These are phyloP conservation scores for Cotesia congregata DNA, from an alignment of 2,888 invertebrate species.

Conservation along the genomic window DNA sequence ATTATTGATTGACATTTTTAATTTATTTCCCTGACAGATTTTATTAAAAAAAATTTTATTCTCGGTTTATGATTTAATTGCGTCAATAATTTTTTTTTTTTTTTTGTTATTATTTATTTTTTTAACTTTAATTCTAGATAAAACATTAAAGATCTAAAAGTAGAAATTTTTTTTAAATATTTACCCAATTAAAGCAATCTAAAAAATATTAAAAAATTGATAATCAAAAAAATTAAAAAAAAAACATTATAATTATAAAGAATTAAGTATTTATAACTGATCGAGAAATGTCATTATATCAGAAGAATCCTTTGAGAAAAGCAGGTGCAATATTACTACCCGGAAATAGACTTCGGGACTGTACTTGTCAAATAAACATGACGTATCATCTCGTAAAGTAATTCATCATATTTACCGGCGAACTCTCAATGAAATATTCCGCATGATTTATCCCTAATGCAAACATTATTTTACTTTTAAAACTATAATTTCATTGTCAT, in stretches of 20 bases:
- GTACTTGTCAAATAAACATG: not conserved
- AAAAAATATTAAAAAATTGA: no score
- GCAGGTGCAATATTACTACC: not conserved
- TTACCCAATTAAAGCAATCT: no score
- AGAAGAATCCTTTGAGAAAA: not conserved
- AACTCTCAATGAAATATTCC: not conserved
- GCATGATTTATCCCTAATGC: not conserved
- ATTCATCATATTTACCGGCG: not conserved
- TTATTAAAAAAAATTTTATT: not conserved
- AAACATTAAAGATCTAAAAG: no score
- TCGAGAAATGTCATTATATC: not conserved
- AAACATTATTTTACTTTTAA: not conserved
- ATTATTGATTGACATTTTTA: not conserved
- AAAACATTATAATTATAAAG: not conserved
- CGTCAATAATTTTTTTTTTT: not conserved
- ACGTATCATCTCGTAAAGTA: not conserved
- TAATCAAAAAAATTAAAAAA: no score
- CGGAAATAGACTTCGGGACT: not conserved
- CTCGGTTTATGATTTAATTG: no score
- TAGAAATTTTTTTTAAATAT: no score
- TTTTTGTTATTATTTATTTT: not conserved
- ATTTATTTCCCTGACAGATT: not conserved
- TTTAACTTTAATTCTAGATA: no score
- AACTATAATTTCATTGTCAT: not conserved
- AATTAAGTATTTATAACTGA: not conserved